Conservation (phyloP, 2,113 vertebrate species). For the Protomyctophum bolini region DNA sequence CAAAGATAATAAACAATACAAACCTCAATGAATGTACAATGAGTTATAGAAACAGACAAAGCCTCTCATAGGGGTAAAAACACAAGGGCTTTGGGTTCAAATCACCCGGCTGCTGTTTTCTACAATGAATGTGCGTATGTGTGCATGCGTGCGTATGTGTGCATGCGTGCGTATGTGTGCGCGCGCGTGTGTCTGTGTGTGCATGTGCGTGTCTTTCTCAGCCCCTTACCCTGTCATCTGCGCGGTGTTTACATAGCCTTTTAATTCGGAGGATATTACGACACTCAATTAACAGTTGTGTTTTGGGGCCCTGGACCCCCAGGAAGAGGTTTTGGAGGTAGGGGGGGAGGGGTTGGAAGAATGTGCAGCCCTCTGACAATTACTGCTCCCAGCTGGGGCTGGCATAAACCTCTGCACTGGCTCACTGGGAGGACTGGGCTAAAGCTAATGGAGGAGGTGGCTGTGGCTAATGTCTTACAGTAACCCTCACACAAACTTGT, state of each 20-base stretch:
- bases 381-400: slow-evolving; percentile 72
- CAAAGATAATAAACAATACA: slow-evolving; percentile 52
- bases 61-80: slow-evolving; percentile 29
- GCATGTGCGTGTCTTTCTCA: neutral
- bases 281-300: slow-evolving; percentile 53
- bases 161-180: neutral
- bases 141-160: neutral
- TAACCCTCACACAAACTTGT: slow-evolving; percentile 74
- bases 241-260: slow-evolving; percentile 45
- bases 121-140: neutral
- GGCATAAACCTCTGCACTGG: slow-evolving; percentile 73
- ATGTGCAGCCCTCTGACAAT: slow-evolving; percentile 59
- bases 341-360: slow-evolving; percentile 38
- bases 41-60: slow-evolving; percentile 30
- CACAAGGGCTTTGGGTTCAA: slow-evolving; percentile 4
- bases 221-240: slow-evolving; percentile 11
- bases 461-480: slow-evolving; percentile 72
- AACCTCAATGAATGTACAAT: slow-evolving; percentile 40
- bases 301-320: slow-evolving; percentile 30
- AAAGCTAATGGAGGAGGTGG: slow-evolving; percentile 58
- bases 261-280: slow-evolving; percentile 47
- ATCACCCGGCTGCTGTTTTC: slow-evolving; percentile 3
- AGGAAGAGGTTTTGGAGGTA: slow-evolving; percentile 16
- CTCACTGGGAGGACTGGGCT: slow-evolving; percentile 58
- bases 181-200: neutral